Evolutionary conservation across 2,888 invertebrate genomes (phyloP).

Genomic region (Tipula vernalis): DNA sequence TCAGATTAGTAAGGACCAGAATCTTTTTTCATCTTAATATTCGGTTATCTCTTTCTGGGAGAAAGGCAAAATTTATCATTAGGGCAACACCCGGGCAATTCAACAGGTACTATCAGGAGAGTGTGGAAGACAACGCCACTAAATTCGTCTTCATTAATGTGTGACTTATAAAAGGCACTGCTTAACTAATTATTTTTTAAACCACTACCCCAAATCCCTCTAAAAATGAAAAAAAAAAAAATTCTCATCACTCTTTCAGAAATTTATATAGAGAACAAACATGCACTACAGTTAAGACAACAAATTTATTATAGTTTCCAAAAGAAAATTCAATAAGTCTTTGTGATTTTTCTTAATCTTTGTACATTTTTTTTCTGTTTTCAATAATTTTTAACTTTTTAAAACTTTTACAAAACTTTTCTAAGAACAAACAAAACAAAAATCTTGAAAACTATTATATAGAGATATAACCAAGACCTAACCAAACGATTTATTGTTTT

Average conservation of each 20-base stretch:
- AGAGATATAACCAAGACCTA: not conserved
- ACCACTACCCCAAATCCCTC: not conserved
- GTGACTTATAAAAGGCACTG: no score
- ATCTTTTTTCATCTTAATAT: no score
- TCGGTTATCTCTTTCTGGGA: no score
- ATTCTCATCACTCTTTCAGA: not conserved
- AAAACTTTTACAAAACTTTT: not conserved
- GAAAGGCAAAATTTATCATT: no score
- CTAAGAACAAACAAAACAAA: not conserved
- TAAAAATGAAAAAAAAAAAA: not conserved
- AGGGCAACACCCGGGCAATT: no score
- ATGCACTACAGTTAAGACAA: not conserved
- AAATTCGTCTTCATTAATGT: no score
- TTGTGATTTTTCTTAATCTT: not conserved
- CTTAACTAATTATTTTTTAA: not conserved
- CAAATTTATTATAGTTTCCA: not conserved
- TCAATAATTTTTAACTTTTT: not conserved
- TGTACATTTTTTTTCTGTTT: not conserved
- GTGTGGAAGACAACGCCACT: no score
- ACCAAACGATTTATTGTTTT: not conserved
- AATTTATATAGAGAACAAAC: not conserved
- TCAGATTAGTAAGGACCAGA: no score
- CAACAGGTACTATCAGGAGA: no score
- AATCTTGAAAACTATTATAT: not conserved
- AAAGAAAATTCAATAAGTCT: not conserved